A percentile compares a stretch with the other conserved stretches of the same genome.
Evolutionary conservation across 2,888 invertebrate species (phyloP).

Genomic region (Cremastinae sp.): DNA sequence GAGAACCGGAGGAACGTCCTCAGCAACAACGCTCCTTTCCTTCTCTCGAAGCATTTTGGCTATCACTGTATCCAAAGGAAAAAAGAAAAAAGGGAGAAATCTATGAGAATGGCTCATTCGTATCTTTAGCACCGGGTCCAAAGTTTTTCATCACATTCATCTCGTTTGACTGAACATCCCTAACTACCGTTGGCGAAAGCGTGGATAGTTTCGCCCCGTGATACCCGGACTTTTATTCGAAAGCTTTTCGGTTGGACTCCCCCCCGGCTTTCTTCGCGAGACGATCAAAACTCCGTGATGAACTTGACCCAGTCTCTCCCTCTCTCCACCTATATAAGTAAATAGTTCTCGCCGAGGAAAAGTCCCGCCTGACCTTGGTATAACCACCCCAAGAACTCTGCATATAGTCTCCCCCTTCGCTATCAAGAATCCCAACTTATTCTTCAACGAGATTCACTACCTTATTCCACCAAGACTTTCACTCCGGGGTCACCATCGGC

Average conservation of each 20-base stretch:
- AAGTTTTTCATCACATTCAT: constrained; percentile 70
- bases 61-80: constrained; percentile 42
- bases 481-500: constrained; percentile 53
- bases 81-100: constrained; percentile 42
- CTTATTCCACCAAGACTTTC: constrained; percentile 59
- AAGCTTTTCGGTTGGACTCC: constrained; percentile 37
- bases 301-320: constrained; percentile 66
- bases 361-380: constrained; percentile 61
- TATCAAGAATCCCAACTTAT: constrained; percentile 55
- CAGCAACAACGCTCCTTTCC: constrained; percentile 7
- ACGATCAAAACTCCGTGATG: constrained; percentile 60
- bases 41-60: neutral
- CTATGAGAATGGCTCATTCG: constrained; percentile 49
- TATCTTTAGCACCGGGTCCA: constrained; percentile 52
- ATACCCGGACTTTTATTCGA: constrained; percentile 53
- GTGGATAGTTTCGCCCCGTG: constrained; percentile 54
- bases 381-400: constrained; percentile 56
- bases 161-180: constrained; percentile 51
- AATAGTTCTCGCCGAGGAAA: constrained; percentile 31
- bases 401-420: constrained; percentile 46
- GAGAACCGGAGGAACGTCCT: constrained; percentile 56
- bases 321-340: constrained; percentile 8
- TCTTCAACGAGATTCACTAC: constrained; percentile 58
- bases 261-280: constrained; percentile 47
- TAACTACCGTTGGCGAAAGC: constrained; percentile 59